Conservation (phyloP, 2,797 vertebrate genomes). For the Psittacula derbiana region DNA sequence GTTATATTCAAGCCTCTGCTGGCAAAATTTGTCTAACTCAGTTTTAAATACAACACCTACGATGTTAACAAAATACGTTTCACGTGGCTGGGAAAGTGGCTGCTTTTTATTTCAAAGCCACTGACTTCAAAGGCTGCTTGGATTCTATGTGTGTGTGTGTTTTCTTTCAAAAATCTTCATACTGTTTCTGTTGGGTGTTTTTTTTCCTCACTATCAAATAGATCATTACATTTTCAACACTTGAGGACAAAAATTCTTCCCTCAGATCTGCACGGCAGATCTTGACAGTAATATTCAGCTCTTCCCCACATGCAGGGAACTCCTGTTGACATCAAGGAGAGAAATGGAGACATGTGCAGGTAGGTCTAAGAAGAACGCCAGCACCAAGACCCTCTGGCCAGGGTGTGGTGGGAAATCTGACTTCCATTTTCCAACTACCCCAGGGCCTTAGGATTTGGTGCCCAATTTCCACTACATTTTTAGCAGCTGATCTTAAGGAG, state of each 20-base stretch:
- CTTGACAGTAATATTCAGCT: slow-evolving; percentile 66
- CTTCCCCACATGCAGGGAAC: slow-evolving; percentile 62
- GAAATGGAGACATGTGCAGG: slow-evolving; percentile 2
- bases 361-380: neutral
- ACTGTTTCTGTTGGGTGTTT: slow-evolving; percentile 52
- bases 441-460: neutral
- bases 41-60: slow-evolving; percentile 58
- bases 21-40: neutral
- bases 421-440: neutral
- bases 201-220: slow-evolving; percentile 71
- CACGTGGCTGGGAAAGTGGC: slow-evolving; percentile 53
- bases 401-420: neutral
- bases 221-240: slow-evolving; percentile 74
- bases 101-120: slow-evolving; percentile 67
- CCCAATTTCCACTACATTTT: neutral
- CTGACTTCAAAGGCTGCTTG: slow-evolving; percentile 64
- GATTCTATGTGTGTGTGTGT: slow-evolving; percentile 44
- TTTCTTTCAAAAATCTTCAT: slow-evolving; percentile 69
- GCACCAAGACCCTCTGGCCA: neutral
- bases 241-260: slow-evolving; percentile 66
- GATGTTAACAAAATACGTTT: slow-evolving; percentile 54
- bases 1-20: neutral
- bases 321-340: slow-evolving; percentile 63
- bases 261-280: slow-evolving; percentile 63
- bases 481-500: neutral